Evolutionary conservation across 2,113 vertebrate species (phyloP), one percentile per base, ranked within the genome.

Genomic region (Salvelinus sp.): DNA sequence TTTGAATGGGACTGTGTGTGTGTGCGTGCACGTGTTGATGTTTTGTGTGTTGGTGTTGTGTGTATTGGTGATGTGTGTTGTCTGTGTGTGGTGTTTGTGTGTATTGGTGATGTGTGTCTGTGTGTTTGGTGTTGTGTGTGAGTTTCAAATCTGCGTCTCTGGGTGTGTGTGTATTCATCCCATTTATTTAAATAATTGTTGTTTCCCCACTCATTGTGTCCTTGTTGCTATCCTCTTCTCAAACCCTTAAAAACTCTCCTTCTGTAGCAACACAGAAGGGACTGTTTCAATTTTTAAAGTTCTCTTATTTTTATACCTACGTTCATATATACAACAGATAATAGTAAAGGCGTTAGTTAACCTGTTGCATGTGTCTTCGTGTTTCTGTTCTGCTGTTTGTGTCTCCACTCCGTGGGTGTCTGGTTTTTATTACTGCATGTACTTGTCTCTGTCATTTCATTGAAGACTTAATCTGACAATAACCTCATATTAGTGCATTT

Each of bases 151-250:
- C 6, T 54, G 48, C 58, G 50, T 22, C 3, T 70, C 1, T 50
- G 44, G 14, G 18, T 60, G 4, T 60, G 25, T 60, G 12, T 72
- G 33, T 30, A 10, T 77, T 23, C 38, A 22, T 20, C 74, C 27
- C 22, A 12, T 79, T 76, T 79, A 66, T 58, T 12, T 14, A 16
- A 66, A 66, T 33, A 57, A 72, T 77, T 62, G 67, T 65, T 1
- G 22, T n/a, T 48, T 69, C 13, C 28, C 20, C 23, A 27, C 27
- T 58, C 30, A 3, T 38, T 6, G 63, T 81, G 88, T 86, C 88
- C 88, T 92, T 91, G 85, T 82, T 22, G 76, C 54, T 63, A 85
- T 83, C 88, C 82, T 89, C 85, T 76, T 72, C 60, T 63, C 57
- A 83, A 33, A 85, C 72, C 30, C 38, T 14, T 73, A 81, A 67